Evolutionary conservation across 2,797 vertebrate genomes (phyloP), one percentile per base, ranked within the genome.

Genomic region (Calcarius lapponicus): DNA sequence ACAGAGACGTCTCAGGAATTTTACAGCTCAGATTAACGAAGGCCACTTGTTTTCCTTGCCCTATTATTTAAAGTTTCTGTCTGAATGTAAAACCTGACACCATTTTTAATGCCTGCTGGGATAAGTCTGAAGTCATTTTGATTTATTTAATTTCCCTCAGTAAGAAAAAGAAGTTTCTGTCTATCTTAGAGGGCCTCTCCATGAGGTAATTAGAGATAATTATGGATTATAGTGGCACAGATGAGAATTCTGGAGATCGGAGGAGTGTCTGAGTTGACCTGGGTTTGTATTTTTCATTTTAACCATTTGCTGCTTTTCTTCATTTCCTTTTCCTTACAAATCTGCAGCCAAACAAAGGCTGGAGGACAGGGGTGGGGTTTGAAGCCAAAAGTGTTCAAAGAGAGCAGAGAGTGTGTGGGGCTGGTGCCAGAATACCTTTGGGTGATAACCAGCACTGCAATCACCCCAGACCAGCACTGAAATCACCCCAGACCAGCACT

Each of bases 351-450:
- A 14, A 48, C 24, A 54, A n/a, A 64, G 11, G 19, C 22, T 38
- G 62, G 25, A 21, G 40, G 9, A 1, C 20, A 9, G 17, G 11
- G 24, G 1, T 6, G 20, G 6, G 15, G 16, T 13, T 26, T 32
- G 28, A 34, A 40, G 50, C 65, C 45, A 10, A 22, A 10, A 5
- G 3, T 28, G 10, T 43, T n/a, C 19, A 38, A 10, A n/a, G 1
- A 21, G 29, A 6, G 29, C 4, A 18, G 28, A 7, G 16, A 5
- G 2, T 20, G 5, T 9, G n/a, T 36, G 60, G 7, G 16, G 71
- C 31, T 57, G 64, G 8, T 4, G 6, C 38, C 64, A n/a, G 13
- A 72, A 80, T 1, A 42, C 0, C 48, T 25, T 10, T 2, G 0
- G 13, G 34, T 18, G 0, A 69, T 26, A 43, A 38, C 18, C 50